A percentile compares a stretch with the other conserved stretches of the same genome.
Conservation (phyloP, 1,140 invertebrate species). For the Caerostris darwini region DNA sequence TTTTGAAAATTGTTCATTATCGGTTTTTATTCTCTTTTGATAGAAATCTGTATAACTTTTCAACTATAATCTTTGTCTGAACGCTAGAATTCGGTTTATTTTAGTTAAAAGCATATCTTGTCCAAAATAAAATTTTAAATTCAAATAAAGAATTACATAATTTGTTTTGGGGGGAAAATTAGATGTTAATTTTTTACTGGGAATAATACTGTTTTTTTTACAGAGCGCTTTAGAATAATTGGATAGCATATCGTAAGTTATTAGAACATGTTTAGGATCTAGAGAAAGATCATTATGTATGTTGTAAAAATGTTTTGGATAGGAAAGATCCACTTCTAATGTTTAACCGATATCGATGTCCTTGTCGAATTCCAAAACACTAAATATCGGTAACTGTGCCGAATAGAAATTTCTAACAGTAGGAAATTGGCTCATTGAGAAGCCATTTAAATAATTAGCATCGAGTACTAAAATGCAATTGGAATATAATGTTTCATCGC, state of each 20-base stretch:
- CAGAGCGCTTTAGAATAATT: neutral
- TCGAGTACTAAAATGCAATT: too few species aligned
- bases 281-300: neutral
- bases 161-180: neutral
- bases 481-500: too few species aligned
- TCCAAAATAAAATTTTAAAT: neutral
- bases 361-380: neutral
- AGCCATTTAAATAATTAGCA: neutral
- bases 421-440: neutral
- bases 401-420: neutral
- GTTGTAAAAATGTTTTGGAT: neutral
- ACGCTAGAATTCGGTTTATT: neutral
- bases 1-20: neutral
- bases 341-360: neutral
- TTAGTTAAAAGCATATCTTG: neutral
- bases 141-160: neutral
- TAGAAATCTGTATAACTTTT: neutral
- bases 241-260: neutral
- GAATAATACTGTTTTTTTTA: neutral
- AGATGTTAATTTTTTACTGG: neutral
- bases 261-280: neutral
- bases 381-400: neutral
- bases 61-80: neutral
- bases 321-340: neutral
- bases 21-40: neutral